A percentile compares a stretch with the other conserved stretches of the same genome.
These are phyloP conservation scores for Paratrypauchen microcephalus DNA, from an alignment of 2,797 vertebrate genomes.

Conservation along the genomic window DNA sequence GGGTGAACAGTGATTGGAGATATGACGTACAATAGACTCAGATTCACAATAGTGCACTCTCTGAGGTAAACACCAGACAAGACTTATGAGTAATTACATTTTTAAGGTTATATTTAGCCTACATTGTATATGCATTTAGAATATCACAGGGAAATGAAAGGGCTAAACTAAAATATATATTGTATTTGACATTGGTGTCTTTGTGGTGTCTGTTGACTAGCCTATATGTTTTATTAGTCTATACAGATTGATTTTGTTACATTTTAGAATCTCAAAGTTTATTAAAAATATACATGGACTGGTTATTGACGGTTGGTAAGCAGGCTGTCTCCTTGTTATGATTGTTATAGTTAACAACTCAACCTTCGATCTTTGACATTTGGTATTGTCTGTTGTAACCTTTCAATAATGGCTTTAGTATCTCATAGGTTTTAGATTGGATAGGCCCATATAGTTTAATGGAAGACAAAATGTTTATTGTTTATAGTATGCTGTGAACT, in stretches of 20 bases:
- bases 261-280: too few relatives aligned
- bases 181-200: too few relatives aligned
- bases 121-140: background rate
- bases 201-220: too few relatives aligned
- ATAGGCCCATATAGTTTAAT: background rate
- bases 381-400: background rate
- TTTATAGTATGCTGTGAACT: too few relatives aligned
- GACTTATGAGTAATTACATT: background rate
- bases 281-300: too few relatives aligned
- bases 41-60: background rate
- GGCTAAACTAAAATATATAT: too few relatives aligned
- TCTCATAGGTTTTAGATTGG: background rate
- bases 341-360: background rate
- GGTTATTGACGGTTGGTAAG: too few relatives aligned
- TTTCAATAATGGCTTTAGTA: background rate
- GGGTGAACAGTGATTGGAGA: slow-evolving; percentile 8
- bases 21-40: background rate
- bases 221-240: too few relatives aligned
- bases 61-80: background rate
- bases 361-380: background rate
- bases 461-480: background rate
- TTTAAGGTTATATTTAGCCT: background rate
- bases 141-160: too few relatives aligned
- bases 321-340: background rate
- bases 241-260: too few relatives aligned